Percentiles rank a stretch among this genome's conserved stretches.
These are phyloP conservation scores for Meiosimyza decipiens DNA, from an alignment of 2,888 invertebrate species.

Conservation along the genomic window DNA sequence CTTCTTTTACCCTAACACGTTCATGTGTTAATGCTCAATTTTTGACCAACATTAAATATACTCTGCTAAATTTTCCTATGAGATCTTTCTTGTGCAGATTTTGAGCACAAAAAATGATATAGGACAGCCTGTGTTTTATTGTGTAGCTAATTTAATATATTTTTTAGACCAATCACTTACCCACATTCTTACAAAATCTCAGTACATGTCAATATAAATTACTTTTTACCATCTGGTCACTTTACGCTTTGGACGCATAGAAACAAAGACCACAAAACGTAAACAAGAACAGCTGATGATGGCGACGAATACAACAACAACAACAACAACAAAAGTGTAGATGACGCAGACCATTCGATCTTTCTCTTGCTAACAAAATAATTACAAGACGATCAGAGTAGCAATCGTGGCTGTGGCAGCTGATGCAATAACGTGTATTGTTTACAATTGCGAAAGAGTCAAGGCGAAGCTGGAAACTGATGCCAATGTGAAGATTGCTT, in stretches of 20 bases:
- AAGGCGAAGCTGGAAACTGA: neutral
- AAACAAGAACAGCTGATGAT: conserved; percentile 57
- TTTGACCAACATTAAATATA: too few relatives aligned
- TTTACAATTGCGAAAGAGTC: conserved; percentile 14
- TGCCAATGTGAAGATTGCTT: conserved; percentile 2
- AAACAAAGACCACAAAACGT: conserved; percentile 48
- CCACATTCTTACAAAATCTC: too few relatives aligned
- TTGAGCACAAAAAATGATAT: too few relatives aligned
- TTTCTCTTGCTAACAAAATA: neutral
- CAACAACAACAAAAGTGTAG: neutral
- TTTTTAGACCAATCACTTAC: too few relatives aligned
- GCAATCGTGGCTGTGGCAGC: neutral
- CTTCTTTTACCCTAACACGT: too few relatives aligned
- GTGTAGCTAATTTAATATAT: too few relatives aligned
- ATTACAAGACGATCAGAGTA: conserved; percentile 7
- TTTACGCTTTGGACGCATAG: neutral
- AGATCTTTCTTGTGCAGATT: too few relatives aligned
- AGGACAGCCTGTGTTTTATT: too few relatives aligned
- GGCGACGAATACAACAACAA: neutral
- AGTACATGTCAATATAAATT: neutral
- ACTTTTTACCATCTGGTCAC: neutral
- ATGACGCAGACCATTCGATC: neutral
- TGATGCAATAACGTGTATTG: conserved; percentile 23
- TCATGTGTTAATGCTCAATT: too few relatives aligned
- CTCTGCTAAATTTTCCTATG: too few relatives aligned